phyloP scores from a whole-genome alignment of 2,797 vertebrate species.

The Coracias cyanogaster region DNA sequence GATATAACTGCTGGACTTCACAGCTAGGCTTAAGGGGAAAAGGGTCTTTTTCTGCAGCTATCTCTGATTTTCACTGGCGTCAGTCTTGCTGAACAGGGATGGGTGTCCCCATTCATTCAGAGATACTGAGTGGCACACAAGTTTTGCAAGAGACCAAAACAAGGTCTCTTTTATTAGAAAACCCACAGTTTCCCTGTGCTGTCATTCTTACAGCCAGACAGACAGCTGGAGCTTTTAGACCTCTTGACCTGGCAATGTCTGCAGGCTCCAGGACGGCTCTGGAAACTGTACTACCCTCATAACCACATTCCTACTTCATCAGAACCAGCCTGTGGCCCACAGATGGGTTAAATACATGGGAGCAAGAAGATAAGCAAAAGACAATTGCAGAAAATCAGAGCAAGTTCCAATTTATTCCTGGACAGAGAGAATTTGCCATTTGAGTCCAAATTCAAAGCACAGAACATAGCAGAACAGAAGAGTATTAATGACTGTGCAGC shows the following conservation, averaged over 20 bases:
- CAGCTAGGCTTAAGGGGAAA: not conserved
- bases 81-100: not conserved
- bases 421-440: not conserved
- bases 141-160: not conserved
- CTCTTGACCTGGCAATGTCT: not conserved
- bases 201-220: not conserved
- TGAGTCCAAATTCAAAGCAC: not conserved
- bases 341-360: not conserved
- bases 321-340: not conserved
- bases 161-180: not conserved
- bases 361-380: not conserved
- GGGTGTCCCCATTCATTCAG: not conserved
- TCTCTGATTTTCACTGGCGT: not conserved
- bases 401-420: not conserved
- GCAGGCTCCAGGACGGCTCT: not conserved
- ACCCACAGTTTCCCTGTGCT: not conserved
- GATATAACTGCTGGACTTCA: not conserved
- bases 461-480: not conserved
- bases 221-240: not conserved
- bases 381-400: not conserved
- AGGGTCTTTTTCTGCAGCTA: not conserved
- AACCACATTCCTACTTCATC: not conserved
- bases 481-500: not conserved
- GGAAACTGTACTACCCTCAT: not conserved
- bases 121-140: not conserved